These are phyloP conservation scores for Tragelaphus scriptus DNA, from an alignment of 2,113 vertebrate species.

Conservation along the genomic window DNA sequence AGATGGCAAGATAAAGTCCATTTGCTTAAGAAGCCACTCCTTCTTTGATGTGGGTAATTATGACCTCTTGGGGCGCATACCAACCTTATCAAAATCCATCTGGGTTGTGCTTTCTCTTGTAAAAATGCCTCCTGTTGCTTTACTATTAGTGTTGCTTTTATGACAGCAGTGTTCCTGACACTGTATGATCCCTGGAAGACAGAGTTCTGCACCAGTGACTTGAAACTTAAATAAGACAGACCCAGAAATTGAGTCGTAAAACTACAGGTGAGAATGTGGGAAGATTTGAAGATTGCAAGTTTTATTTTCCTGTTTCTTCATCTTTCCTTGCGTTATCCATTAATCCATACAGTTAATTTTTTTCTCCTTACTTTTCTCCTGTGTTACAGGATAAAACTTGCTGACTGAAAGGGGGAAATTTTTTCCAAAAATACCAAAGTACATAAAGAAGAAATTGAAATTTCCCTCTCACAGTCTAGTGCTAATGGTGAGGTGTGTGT, in stretches of 20 bases:
- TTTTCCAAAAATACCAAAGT: background rate
- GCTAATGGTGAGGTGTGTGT: background rate
- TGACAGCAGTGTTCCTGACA: background rate
- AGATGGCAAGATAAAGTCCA: conserved; percentile 53
- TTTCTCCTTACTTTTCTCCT: background rate
- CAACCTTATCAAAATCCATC: conserved; percentile 63
- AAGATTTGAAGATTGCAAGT: background rate
- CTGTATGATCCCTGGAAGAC: conserved; percentile 2
- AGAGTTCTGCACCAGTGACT: background rate
- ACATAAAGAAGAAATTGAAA: background rate
- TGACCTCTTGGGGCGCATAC: conserved; percentile 52
- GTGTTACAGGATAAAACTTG: background rate
- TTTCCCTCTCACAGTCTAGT: background rate
- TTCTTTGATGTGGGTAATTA: conserved; percentile 70
- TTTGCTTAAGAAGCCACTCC: conserved; percentile 63
- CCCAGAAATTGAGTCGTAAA: background rate
- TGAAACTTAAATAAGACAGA: conserved; percentile 21
- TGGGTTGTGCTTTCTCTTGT: conserved; percentile 32
- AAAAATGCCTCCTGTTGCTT: conserved; percentile 40
- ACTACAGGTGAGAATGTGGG: background rate
- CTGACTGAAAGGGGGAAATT: background rate
- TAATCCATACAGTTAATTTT: background rate
- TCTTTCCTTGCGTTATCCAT: background rate
- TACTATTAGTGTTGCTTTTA: background rate
- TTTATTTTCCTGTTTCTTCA: background rate